A percentile compares a stretch with the other conserved stretches of the same genome.
Conservation (phyloP, 2,797 vertebrate species). For the Dipus sagitta region DNA sequence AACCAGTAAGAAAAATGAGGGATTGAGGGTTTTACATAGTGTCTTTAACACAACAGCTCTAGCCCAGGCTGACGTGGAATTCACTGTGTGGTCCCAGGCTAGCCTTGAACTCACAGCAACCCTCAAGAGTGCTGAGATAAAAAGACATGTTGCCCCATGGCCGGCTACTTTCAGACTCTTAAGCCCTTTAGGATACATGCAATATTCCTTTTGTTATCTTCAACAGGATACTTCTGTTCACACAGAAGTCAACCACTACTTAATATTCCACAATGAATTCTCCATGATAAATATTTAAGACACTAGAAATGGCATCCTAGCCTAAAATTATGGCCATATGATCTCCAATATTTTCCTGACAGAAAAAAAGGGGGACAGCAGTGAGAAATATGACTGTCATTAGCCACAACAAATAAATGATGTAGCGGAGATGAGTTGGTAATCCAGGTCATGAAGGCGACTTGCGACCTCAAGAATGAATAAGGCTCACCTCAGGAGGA, state of each 20-base stretch:
- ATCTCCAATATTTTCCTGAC: not conserved
- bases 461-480: not conserved
- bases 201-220: constrained; percentile 37
- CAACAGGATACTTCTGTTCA: not conserved
- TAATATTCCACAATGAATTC: not conserved
- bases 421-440: not conserved
- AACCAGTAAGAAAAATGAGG: no score
- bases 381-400: not conserved
- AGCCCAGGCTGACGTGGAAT: not conserved
- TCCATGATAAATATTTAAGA: not conserved
- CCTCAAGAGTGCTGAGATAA: no score
- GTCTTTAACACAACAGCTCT: not conserved
- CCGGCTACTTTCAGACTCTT: not conserved
- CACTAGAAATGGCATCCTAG: not conserved
- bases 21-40: not conserved
- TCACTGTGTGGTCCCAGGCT: no score
- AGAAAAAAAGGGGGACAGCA: not conserved
- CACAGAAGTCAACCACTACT: not conserved
- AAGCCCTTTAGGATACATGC: not conserved
- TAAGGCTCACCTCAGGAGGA: not conserved
- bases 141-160: no score
- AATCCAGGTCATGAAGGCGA: not conserved
- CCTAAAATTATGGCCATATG: constrained; percentile 1
- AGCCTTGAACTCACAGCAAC: no score
- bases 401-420: constrained; percentile 30